Conservation (phyloP, 2,113 vertebrate species). For the Daboia siamensis region DNA sequence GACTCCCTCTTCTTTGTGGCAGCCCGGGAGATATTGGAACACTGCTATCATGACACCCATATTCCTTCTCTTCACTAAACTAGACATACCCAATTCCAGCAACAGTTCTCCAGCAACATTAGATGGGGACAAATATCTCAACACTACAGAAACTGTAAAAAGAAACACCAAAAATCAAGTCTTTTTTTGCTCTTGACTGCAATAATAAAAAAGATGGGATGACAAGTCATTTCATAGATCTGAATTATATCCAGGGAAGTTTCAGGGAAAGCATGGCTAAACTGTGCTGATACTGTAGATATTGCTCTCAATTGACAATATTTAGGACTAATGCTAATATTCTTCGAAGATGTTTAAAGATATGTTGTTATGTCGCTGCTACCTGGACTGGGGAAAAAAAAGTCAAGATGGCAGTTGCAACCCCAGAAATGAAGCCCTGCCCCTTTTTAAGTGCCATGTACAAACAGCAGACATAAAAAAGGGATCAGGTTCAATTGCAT, state of each 20-base stretch:
- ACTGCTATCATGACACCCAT: too few relatives aligned
- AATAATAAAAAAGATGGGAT: neutral
- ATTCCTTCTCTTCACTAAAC: too few relatives aligned
- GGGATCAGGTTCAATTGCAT: neutral
- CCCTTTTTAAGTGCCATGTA: neutral
- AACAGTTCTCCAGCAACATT: neutral
- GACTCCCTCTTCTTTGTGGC: too few relatives aligned
- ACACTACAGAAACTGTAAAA: neutral
- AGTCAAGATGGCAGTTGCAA: neutral
- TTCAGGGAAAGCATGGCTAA: neutral
- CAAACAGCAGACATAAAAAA: neutral
- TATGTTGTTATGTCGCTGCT: neutral
- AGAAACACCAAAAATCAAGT: neutral
- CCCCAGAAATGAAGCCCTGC: neutral
- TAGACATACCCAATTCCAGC: too few relatives aligned
- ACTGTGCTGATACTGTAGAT: neutral
- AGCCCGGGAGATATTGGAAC: too few relatives aligned
- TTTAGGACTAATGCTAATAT: neutral
- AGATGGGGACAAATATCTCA: neutral
- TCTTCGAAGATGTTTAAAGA: neutral
- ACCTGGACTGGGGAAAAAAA: neutral
- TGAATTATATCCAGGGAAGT: neutral
- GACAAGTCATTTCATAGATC: neutral
- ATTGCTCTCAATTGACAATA: neutral
- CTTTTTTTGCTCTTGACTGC: neutral